Percentiles rank a stretch among this genome's conserved stretches.
Evolutionary conservation across 2,888 invertebrate genomes (phyloP).

Genomic region (Megalurothrips usitatus): DNA sequence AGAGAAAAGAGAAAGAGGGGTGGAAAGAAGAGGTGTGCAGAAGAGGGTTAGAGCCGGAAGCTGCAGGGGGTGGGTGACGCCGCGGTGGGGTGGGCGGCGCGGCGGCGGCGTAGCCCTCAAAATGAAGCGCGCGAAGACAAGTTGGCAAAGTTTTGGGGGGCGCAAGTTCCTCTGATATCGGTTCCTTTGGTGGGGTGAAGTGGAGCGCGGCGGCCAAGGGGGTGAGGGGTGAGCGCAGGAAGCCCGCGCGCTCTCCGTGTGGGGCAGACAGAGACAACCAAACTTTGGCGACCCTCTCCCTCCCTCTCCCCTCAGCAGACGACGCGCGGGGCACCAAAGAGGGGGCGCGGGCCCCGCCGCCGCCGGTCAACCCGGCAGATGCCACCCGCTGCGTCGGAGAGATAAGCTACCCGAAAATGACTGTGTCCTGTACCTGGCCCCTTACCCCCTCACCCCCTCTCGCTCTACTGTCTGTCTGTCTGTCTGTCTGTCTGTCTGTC

Average conservation of each 20-base stretch:
- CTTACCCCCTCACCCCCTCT: too few relatives aligned
- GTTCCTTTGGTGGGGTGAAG: not conserved
- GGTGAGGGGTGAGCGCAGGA: too few relatives aligned
- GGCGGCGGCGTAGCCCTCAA: not conserved
- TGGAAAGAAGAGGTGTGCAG: too few relatives aligned
- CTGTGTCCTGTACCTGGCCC: too few relatives aligned
- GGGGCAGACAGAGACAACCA: not conserved
- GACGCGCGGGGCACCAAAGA: too few relatives aligned
- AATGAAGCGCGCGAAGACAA: constrained; percentile 4
- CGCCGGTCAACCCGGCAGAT: not conserved
- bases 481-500: too few relatives aligned
- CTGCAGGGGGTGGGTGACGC: not conserved
- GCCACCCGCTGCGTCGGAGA: not conserved
- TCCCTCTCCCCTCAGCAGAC: too few relatives aligned
- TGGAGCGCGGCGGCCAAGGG: too few relatives aligned
- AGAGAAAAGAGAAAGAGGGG: too few relatives aligned
- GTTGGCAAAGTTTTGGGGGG: not conserved
- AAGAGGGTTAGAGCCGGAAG: too few relatives aligned
- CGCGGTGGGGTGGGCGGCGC: not conserved
- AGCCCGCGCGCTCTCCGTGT: not conserved
- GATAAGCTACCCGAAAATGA: not conserved
- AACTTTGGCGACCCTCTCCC: not conserved
- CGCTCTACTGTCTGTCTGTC: too few relatives aligned
- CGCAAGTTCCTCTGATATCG: constrained; percentile 2
- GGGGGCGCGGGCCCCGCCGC: too few relatives aligned